A percentile compares a stretch with the other conserved stretches of the same genome.
Conservation (phyloP, 2,113 vertebrate genomes). For the Himantopus leucocephalus region DNA sequence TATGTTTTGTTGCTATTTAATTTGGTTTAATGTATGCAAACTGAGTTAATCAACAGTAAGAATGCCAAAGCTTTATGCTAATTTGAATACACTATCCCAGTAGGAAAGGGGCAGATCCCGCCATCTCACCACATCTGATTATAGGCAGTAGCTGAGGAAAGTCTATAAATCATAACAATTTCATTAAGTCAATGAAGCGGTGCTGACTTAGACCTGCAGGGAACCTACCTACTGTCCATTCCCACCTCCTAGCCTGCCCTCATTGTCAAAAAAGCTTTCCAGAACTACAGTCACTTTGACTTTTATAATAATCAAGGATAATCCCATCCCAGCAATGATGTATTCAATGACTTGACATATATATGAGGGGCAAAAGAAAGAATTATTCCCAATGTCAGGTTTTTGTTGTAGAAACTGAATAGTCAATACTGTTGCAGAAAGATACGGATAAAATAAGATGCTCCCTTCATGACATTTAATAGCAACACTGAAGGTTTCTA, state of each 20-base stretch:
- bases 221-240: neutral
- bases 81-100: neutral
- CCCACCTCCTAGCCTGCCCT: neutral
- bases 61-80: neutral
- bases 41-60: neutral
- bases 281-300: neutral
- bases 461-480: neutral
- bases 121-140: neutral
- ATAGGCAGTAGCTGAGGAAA: neutral
- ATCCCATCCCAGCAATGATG: neutral
- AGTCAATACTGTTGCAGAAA: neutral
- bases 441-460: neutral
- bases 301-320: neutral
- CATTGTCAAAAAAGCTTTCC: neutral
- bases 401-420: neutral
- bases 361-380: neutral
- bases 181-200: neutral
- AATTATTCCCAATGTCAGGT: neutral
- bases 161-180: neutral
- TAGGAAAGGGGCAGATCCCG: neutral
- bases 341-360: neutral
- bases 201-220: neutral
- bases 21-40: neutral
- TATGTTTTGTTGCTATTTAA: neutral
- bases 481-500: neutral